These are phyloP conservation scores for Lophochroa leadbeateri DNA, from an alignment of 2,113 vertebrate genomes.

Conservation along the genomic window DNA sequence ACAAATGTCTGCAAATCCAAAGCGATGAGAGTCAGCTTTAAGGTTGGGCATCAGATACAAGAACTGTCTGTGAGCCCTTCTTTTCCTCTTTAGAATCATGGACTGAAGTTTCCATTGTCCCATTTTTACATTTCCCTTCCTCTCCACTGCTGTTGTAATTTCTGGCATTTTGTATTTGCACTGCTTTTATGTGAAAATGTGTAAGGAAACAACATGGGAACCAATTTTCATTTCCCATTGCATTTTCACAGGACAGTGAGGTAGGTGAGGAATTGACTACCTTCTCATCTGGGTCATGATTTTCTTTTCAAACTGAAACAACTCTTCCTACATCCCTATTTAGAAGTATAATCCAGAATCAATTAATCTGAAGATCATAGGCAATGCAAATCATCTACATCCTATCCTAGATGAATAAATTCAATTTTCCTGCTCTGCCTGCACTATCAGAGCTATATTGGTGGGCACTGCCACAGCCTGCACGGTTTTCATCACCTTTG, in stretches of 20 bases:
- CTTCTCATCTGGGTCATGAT: background rate
- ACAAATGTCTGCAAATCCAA: background rate
- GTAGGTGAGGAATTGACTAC: background rate
- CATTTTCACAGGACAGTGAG: background rate
- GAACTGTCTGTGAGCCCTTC: background rate
- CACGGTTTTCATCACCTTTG: background rate
- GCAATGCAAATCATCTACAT: background rate
- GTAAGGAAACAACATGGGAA: background rate
- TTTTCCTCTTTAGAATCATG: rapidly evolving
- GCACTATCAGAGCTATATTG: background rate
- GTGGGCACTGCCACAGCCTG: background rate
- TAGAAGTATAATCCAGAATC: background rate
- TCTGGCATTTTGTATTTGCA: background rate
- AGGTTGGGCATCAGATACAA: background rate
- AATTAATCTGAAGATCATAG: background rate
- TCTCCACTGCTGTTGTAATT: background rate
- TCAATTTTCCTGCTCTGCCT: background rate
- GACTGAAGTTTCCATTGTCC: background rate
- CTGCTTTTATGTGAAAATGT: background rate
- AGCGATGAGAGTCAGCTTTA: background rate
- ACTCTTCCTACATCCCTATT: background rate
- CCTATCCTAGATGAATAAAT: background rate
- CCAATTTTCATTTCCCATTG: background rate
- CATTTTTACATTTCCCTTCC: background rate
- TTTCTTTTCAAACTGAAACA: background rate